phyloP scores from a whole-genome alignment of 2,797 vertebrate species.

The Darevskia mixta region DNA sequence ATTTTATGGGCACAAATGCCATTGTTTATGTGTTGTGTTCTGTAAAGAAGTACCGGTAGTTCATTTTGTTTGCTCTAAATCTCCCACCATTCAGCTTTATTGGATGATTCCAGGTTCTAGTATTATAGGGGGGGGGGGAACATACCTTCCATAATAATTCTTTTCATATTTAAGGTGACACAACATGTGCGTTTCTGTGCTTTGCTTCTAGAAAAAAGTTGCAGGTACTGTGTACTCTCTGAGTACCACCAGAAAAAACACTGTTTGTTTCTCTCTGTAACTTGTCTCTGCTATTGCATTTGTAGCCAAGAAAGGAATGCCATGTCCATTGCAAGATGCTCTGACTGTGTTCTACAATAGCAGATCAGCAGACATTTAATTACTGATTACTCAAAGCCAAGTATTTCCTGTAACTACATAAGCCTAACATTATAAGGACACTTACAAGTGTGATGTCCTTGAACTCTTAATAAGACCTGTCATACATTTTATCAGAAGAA shows the following conservation, averaged over 20 bases:
- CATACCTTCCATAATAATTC: no score
- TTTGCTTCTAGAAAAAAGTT: no score
- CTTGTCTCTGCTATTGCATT: neutral
- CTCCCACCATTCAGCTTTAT: no score
- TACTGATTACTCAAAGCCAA: conserved; percentile 64
- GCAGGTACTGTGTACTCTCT: no score
- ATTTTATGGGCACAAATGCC: neutral
- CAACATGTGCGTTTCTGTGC: no score
- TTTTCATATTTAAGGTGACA: no score
- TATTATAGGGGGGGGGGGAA: neutral
- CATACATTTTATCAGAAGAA: conserved; percentile 14
- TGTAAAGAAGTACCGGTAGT: neutral
- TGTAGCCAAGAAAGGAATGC: neutral
- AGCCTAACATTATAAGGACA: conserved; percentile 45
- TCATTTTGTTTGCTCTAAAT: neutral
- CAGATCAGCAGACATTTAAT: conserved; percentile 9
- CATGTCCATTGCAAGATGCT: conserved; percentile 19
- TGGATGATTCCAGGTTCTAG: neutral
- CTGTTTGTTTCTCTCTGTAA: neutral
- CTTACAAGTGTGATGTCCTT: conserved; percentile 44
- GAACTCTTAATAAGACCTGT: conserved; percentile 32
- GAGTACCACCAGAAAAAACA: no score
- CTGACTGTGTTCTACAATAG: conserved; percentile 1
- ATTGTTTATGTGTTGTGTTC: neutral
- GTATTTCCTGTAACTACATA: conserved; percentile 19